Evolutionary conservation across 2,888 invertebrate genomes (phyloP), one percentile per base, ranked within the genome.

Genomic region (Idaea dimidiata): DNA sequence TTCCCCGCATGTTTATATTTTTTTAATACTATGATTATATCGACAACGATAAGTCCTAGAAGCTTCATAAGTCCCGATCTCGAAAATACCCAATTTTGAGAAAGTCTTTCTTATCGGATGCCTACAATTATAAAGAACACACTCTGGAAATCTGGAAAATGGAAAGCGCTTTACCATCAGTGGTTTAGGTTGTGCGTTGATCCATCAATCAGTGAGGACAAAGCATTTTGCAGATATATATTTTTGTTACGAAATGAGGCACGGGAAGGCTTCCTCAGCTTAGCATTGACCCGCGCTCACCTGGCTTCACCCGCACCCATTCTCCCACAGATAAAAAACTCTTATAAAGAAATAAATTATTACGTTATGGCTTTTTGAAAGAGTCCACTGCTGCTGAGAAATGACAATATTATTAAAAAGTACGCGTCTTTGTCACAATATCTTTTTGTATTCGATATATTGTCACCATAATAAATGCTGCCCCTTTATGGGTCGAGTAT

Each of bases 391-490:
- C 91, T 91, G 92, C 87, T 92, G 91, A 92, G 92, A 92, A 92
- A 92, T 92, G 92, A 92, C 91, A 91, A 91, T 92, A 92, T 92
- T 92, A 92, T 92, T 92, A 92, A 92, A 92, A 92, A 92, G 89
- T 91, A 89, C 86, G 86, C 89, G 76, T 91, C 91, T 90, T 91
- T 91, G 91, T 92, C 91, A 91, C 92, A 85, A 87, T 91, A 92
- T 92, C 92, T 92, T 92, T 91, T 92, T 92, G 92, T 92, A 81
- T 92, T 89, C 89, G 79, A 91, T 91, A 91, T 91, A 92, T 92
- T 92, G 92, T 92, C 92, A 82, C 91, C 78, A 88, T 91, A 91
- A 92, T 91, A 92, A 92, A 92, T 92, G 92, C 90, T 87, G 88
- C 85, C 83, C 89, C 89, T 91, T 91, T 90, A 91, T 88, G 88